Conservation (phyloP, 2,888 invertebrate genomes). For the Atethmia centrago region DNA sequence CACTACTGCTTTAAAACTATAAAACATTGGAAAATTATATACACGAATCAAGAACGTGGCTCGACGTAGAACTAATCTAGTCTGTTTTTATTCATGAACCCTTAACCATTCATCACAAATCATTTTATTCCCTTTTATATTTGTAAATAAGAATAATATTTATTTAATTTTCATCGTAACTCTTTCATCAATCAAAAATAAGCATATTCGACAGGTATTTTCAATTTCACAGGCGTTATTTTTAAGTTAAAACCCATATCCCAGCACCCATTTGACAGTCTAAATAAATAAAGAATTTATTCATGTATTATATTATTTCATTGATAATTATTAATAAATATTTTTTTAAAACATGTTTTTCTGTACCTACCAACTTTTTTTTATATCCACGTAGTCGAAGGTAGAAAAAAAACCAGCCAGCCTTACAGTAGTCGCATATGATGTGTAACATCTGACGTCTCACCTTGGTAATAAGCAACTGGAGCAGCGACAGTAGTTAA, state of each 20-base stretch:
- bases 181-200: slow-evolving; percentile 40
- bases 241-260: slow-evolving; percentile 31
- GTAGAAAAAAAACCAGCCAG: too few relatives aligned
- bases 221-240: slow-evolving; percentile 22
- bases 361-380: background rate
- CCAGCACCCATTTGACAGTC: slow-evolving; percentile 40
- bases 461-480: too few relatives aligned
- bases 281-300: slow-evolving; percentile 57
- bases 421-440: too few relatives aligned
- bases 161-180: slow-evolving; percentile 51
- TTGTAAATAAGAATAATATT: slow-evolving; percentile 66
- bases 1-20: slow-evolving; percentile 24
- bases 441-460: too few relatives aligned
- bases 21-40: slow-evolving; percentile 23
- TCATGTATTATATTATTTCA: slow-evolving; percentile 60
- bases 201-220: slow-evolving; percentile 26
- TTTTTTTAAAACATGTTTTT: slow-evolving; percentile 41
- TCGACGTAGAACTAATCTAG: slow-evolving; percentile 89
- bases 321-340: slow-evolving; percentile 62
- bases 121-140: slow-evolving; percentile 35
- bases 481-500: too few relatives aligned
- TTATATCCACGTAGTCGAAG: too few relatives aligned
- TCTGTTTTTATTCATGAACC: slow-evolving; percentile 78
- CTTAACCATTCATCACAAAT: slow-evolving; percentile 43
- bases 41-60: slow-evolving; percentile 71